Evolutionary conservation across 2,888 invertebrate species (phyloP).

Genomic region (Eulithis prunata): DNA sequence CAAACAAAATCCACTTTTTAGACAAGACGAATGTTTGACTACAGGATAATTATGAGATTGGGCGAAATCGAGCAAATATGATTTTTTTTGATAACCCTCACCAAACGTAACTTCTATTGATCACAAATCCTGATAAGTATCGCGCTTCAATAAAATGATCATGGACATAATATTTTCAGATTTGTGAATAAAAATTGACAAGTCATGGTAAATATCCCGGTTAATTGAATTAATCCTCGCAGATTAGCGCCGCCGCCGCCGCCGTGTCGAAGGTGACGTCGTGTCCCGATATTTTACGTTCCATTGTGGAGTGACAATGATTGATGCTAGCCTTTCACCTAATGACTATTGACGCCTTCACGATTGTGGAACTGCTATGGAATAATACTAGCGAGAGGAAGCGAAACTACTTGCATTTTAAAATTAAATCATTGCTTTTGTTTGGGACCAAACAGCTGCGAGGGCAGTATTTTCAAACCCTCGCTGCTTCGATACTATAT

Average conservation of each 20-base stretch:
- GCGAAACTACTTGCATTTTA: constrained; percentile 11
- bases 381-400: constrained; percentile 5
- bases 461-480: background rate
- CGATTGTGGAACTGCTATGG: constrained; percentile 1
- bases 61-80: too few species aligned
- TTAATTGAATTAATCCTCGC: constrained; percentile 2
- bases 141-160: too few species aligned
- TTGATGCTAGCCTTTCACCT: constrained; percentile 44
- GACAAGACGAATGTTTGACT: background rate
- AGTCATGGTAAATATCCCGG: background rate
- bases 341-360: constrained; percentile 49
- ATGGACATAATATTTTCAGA: too few species aligned
- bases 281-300: constrained; percentile 27
- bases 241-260: too few species aligned
- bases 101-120: too few species aligned
- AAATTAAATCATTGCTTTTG: too few species aligned
- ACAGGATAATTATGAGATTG: too few species aligned
- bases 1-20: background rate
- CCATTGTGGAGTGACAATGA: constrained; percentile 44
- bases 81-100: too few species aligned
- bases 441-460: too few species aligned
- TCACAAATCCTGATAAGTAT: too few species aligned
- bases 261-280: constrained; percentile 18
- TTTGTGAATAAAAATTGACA: too few species aligned
- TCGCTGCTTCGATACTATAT: too few species aligned